These are phyloP conservation scores for Baryphthengus martii DNA, from an alignment of 2,113 vertebrate species.

Conservation along the genomic window DNA sequence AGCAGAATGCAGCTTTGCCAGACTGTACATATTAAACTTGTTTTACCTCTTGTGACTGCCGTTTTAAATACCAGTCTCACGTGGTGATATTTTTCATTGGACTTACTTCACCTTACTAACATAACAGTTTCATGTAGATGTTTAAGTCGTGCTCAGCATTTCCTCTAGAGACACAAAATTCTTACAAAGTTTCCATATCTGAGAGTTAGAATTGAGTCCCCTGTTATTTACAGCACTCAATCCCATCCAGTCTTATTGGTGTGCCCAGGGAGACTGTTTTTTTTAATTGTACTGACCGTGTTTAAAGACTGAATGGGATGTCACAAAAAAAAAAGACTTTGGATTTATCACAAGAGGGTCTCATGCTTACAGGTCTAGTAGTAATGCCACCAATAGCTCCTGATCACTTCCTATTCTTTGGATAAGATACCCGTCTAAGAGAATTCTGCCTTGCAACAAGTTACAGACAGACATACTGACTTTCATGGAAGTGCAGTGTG, in stretches of 20 bases:
- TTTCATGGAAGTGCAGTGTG: rapidly evolving
- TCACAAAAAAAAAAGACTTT: background rate
- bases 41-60: constrained; percentile 19
- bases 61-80: background rate
- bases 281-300: background rate
- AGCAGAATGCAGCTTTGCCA: background rate
- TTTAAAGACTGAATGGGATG: background rate
- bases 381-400: background rate
- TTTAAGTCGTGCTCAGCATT: background rate
- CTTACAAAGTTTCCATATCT: background rate
- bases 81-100: background rate
- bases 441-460: background rate
- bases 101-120: background rate
- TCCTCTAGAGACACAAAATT: background rate
- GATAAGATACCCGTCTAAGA: background rate
- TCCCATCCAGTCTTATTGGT: background rate
- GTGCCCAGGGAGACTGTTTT: background rate
- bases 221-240: background rate
- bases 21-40: background rate
- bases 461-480: background rate
- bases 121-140: background rate
- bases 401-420: background rate
- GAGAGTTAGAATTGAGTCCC: background rate
- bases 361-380: background rate
- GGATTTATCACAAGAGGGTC: background rate